Conservation (phyloP, 2,888 invertebrate genomes). For the Meghimatium bilineatum region DNA sequence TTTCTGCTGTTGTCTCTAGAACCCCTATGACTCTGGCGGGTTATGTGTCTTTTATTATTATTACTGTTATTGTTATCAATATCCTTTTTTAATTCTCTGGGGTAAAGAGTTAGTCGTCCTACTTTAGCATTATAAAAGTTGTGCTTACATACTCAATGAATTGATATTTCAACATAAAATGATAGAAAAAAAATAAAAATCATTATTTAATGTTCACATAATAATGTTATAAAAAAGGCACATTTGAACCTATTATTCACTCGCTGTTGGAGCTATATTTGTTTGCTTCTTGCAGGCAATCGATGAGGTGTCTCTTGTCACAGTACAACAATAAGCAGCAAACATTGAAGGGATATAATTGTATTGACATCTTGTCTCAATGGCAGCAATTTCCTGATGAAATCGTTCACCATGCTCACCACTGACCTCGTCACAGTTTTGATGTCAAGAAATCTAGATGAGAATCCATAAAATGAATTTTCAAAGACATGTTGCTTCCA, state of each 20-base stretch:
- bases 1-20: too few species aligned
- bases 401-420: too few species aligned
- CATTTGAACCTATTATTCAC: neutral
- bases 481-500: neutral
- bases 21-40: too few species aligned
- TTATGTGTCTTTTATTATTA: too few species aligned
- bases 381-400: neutral
- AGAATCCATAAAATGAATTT: too few species aligned
- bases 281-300: too few species aligned
- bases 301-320: too few species aligned
- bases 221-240: neutral
- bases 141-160: neutral
- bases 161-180: constrained; percentile 6
- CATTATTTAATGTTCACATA: neutral
- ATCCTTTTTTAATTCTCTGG: neutral
- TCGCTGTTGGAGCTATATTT: neutral
- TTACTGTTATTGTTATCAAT: too few species aligned
- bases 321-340: constrained; percentile 9
- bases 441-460: too few species aligned
- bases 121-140: neutral
- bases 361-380: neutral
- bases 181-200: neutral
- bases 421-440: too few species aligned
- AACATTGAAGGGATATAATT: neutral
- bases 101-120: neutral